Evolutionary conservation across 53 echinoderm and acorn worm genomes (phyloP), one percentile per base, ranked within the genome.

Genomic region (Antedon mediterranea): DNA sequence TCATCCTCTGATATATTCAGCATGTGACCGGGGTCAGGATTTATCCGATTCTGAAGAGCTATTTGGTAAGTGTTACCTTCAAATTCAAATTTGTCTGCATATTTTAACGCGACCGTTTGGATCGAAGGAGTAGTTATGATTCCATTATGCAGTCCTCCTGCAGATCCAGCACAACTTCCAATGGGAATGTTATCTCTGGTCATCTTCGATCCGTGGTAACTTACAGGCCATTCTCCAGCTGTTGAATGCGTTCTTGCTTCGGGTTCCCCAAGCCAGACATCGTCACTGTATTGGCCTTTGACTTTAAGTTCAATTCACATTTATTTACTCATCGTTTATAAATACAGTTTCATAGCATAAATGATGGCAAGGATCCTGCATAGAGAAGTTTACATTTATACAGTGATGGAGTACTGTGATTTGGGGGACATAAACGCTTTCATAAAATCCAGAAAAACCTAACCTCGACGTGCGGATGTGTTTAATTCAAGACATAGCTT

Each of bases 211-310:
- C 83, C 77, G n/a, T 82, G 83, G 83, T 82, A 82, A 34, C 44
- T 77, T 8, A 82, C 83, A n/a, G 83, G 57, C 83, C 83, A 82
- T 42, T 82, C 83, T 15, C 77, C 72, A 33, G 71, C 32, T 23
- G 71, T 71, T 11, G 83, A 71, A 5, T 77, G 37, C 13, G 83
- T 71, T 7, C 83, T 72, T 14, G 30, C 33, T 20, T 83, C 83
- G 28, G 34, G 28, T 3, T 57, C 30, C 0, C 83, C 83, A 28
- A 82, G 83, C 83, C 83, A 82, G 28, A n/a, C 34, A 31, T 77
- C 77, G 41, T 82, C 77, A 20, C 71, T 71, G 71, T 77, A 82
- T 34, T 33, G 77, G 4, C 77, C 83, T 6, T 70, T 30, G 5
- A 82, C 83, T 28, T 72, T 77, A 27, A 82, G 31, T n/a, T n/a